phyloP scores from a whole-genome alignment of 2,797 vertebrate species.

The Myripristis murdjan region DNA sequence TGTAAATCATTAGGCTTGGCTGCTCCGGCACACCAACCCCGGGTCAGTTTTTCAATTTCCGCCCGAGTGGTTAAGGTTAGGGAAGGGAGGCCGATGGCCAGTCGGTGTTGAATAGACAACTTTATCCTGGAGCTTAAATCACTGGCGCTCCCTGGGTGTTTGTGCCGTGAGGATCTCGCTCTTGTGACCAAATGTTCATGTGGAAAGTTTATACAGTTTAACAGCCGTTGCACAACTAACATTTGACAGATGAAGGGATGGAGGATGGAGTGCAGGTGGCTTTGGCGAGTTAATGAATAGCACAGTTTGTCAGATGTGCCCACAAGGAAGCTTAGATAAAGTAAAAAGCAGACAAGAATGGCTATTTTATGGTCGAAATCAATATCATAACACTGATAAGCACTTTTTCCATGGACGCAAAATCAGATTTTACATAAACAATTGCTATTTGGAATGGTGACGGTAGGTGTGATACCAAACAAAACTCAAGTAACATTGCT shows the following conservation, averaged over 20 bases:
- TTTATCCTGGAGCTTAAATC: neutral
- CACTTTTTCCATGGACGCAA: no score
- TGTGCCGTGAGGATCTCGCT: neutral
- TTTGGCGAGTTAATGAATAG: conserved; percentile 13
- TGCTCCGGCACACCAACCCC: no score
- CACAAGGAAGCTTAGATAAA: no score
- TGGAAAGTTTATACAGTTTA: conserved; percentile 8
- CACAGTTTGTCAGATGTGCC: neutral
- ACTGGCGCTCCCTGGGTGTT: conserved; percentile 33
- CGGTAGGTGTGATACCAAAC: no score
- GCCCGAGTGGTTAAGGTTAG: neutral
- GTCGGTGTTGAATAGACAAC: neutral
- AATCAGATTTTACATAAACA: no score
- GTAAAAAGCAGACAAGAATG: no score
- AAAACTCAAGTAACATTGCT: no score
- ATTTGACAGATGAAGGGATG: neutral
- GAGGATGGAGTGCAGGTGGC: conserved; percentile 23
- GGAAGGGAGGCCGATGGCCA: no score
- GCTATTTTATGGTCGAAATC: no score
- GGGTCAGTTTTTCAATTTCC: neutral
- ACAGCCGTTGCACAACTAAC: neutral
- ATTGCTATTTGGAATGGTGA: no score
- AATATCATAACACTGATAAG: no score
- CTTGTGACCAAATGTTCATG: conserved; percentile 31
- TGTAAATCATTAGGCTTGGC: conserved; percentile 10